Conservation (phyloP, 2,888 invertebrate genomes). For the Cantharis lateralis region DNA sequence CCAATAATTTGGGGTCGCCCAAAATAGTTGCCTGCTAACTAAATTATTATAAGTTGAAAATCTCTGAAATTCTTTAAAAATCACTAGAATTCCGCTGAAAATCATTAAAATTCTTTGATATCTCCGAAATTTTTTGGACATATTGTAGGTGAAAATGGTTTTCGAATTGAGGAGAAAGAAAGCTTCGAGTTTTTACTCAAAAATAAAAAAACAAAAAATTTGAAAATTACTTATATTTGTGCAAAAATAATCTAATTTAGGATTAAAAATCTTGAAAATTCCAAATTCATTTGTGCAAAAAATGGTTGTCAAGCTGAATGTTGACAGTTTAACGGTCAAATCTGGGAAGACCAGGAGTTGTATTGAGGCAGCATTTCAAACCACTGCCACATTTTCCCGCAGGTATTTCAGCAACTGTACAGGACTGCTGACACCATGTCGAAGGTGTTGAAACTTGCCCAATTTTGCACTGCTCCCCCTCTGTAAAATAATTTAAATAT, state of each 20-base stretch:
- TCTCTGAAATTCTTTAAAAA: no score
- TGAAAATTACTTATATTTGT: not conserved
- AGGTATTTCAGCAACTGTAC: not conserved
- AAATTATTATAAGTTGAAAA: no score
- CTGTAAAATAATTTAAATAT: not conserved
- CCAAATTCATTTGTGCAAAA: not conserved
- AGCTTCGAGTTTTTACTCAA: not conserved
- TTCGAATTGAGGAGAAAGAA: no score
- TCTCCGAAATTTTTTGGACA: no score
- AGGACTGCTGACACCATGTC: not conserved
- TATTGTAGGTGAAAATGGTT: no score
- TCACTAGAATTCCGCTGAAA: no score
- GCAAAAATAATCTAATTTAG: no score
- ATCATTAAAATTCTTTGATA: no score
- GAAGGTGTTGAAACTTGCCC: not conserved
- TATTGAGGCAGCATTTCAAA: not conserved
- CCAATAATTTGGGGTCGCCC: no score
- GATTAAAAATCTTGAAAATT: not conserved
- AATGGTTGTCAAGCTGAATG: not conserved
- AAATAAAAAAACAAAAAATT: no score
- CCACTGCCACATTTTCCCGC: not conserved
- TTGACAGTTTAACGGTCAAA: not conserved
- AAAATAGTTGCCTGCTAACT: no score
- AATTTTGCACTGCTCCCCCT: not conserved
- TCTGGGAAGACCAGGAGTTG: not conserved